These are phyloP conservation scores for Thymallus thymallus DNA, from an alignment of 2,113 vertebrate species.

Conservation along the genomic window DNA sequence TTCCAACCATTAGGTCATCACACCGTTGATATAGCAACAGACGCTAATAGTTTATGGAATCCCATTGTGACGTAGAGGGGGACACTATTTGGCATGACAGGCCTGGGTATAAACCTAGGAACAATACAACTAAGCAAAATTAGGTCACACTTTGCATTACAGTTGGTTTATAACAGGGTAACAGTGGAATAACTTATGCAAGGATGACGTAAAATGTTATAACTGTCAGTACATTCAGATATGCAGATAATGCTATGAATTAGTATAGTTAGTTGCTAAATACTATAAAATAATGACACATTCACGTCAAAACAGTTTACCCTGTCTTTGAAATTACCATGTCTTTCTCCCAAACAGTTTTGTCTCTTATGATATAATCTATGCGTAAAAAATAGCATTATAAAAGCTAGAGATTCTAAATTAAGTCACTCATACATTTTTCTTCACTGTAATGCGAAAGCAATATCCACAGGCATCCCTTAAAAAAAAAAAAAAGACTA, in stretches of 20 bases:
- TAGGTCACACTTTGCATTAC: constrained; percentile 69
- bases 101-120: constrained; percentile 46
- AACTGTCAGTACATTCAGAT: background rate
- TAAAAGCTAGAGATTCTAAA: constrained; percentile 59
- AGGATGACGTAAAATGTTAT: background rate
- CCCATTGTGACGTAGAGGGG: too few species aligned
- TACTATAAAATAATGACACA: constrained; percentile 22
- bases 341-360: constrained; percentile 28
- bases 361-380: constrained; percentile 56
- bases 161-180: background rate
- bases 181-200: constrained; percentile 55
- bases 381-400: constrained; percentile 40
- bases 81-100: too few species aligned
- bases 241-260: too few species aligned
- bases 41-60: too few species aligned
- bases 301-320: constrained; percentile 32
- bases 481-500: constrained; percentile 28
- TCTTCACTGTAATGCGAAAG: constrained; percentile 67
- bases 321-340: constrained; percentile 40
- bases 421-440: constrained; percentile 56
- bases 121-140: constrained; percentile 66
- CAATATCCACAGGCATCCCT: constrained; percentile 74
- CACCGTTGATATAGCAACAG: too few species aligned
- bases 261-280: too few species aligned
- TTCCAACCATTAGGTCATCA: too few species aligned